Percentiles rank a stretch among this genome's conserved stretches.
phyloP scores from a whole-genome alignment of 2,888 invertebrate genomes.

The Criorhina ranunculi region DNA sequence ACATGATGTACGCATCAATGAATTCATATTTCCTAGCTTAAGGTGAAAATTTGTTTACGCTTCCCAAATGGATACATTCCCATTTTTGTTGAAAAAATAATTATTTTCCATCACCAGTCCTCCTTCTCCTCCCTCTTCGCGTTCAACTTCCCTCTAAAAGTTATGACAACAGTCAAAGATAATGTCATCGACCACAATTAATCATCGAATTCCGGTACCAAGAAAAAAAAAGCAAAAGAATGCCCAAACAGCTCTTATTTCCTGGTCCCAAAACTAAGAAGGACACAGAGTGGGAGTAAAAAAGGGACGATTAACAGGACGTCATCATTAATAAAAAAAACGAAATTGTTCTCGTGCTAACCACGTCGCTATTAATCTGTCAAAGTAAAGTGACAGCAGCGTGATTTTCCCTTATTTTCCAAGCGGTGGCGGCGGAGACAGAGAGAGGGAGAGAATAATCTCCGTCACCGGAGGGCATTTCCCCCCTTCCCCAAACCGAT shows the following conservation, averaged over 20 bases:
- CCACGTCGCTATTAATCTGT: conserved; percentile 75
- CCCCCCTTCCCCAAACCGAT: neutral
- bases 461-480: conserved; percentile 42
- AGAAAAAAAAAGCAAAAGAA: conserved; percentile 38
- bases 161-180: conserved; percentile 71
- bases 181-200: conserved; percentile 70
- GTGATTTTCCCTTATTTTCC: conserved; percentile 68
- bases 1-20: conserved; percentile 41
- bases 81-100: conserved; percentile 16
- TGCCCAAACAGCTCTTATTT: conserved; percentile 11
- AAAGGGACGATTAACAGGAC: conserved; percentile 59
- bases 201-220: conserved; percentile 63
- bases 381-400: conserved; percentile 74
- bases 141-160: conserved; percentile 32
- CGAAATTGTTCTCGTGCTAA: conserved; percentile 47
- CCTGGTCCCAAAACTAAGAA: neutral
- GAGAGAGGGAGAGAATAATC: neutral
- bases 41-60: conserved; percentile 25
- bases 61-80: conserved; percentile 12
- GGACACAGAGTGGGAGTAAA: conserved; percentile 20
- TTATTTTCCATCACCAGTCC: conserved; percentile 19
- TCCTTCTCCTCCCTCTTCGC: neutral
- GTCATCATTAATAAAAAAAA: conserved; percentile 56
- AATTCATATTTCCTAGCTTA: conserved; percentile 30
- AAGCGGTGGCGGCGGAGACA: neutral